A percentile compares a stretch with the other conserved stretches of the same genome.
These are phyloP conservation scores for Trilocha varians DNA, from an alignment of 2,888 invertebrate species.

Conservation along the genomic window DNA sequence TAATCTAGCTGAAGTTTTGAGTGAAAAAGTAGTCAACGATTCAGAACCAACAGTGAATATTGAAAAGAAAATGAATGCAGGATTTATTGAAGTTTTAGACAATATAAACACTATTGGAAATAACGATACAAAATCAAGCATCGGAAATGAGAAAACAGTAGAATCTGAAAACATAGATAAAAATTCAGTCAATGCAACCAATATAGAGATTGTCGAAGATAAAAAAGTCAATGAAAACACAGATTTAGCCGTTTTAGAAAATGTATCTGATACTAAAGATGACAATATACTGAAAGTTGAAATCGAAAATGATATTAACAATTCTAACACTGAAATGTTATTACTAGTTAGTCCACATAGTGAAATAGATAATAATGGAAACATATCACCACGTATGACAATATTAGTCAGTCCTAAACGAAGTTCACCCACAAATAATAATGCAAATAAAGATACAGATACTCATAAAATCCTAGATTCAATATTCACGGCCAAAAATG, in stretches of 20 bases:
- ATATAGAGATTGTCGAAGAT: too few species aligned
- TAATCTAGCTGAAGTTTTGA: not conserved
- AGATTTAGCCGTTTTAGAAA: too few species aligned
- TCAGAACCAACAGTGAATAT: too few species aligned
- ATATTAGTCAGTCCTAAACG: constrained; percentile 40
- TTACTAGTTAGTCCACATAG: constrained; percentile 12
- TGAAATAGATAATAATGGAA: constrained; percentile 14
- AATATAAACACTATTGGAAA: too few species aligned
- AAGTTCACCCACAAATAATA: constrained; percentile 2
- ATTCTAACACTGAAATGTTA: constrained; percentile 22
- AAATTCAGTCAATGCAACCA: constrained; percentile 1
- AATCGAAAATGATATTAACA: constrained; percentile 31
- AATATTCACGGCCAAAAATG: constrained; percentile 28
- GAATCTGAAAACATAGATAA: constrained; percentile 1
- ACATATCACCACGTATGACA: constrained; percentile 30
- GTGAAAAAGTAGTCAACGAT: not conserved
- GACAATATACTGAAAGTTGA: constrained; percentile 26
- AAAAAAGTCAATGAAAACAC: too few species aligned
- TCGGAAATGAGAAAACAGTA: too few species aligned
- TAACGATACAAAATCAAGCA: too few species aligned
- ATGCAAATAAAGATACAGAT: constrained; percentile 7
- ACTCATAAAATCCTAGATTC: constrained; percentile 31
- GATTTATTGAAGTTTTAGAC: too few species aligned
- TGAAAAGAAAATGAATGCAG: too few species aligned
- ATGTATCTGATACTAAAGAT: constrained; percentile 4